These are phyloP conservation scores for Timandra comae DNA, from an alignment of 2,888 invertebrate species.

Conservation along the genomic window DNA sequence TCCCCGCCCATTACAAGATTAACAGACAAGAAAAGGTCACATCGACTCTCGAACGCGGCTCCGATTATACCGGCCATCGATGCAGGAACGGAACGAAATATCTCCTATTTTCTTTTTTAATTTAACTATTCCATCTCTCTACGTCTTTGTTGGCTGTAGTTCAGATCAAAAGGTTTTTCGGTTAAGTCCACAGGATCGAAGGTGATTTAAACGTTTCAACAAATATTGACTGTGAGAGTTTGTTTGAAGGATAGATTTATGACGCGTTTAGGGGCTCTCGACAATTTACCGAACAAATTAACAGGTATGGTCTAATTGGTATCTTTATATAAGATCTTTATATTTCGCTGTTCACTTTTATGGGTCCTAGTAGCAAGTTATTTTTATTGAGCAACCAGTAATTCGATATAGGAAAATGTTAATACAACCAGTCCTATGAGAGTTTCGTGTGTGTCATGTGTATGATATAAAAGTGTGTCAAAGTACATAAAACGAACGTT, in stretches of 20 bases:
- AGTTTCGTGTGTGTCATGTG: constrained; percentile 15
- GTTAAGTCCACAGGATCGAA: constrained; percentile 26
- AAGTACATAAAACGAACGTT: constrained; percentile 52
- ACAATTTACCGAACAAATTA: constrained; percentile 46
- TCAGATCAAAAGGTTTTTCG: constrained; percentile 46
- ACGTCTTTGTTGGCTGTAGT: constrained; percentile 45
- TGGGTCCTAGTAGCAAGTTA: constrained; percentile 2
- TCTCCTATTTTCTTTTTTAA: constrained; percentile 53
- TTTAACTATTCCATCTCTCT: constrained; percentile 52
- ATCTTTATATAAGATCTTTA: constrained; percentile 32
- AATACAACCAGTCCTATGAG: constrained; percentile 16
- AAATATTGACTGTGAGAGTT: constrained; percentile 52
- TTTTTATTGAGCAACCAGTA: constrained; percentile 1
- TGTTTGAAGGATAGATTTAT: constrained; percentile 51
- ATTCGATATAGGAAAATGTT: constrained; percentile 12
- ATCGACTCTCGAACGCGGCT: constrained; percentile 30
- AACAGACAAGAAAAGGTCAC: constrained; percentile 37
- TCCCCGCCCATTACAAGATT: constrained; percentile 29
- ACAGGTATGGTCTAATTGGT: constrained; percentile 44
- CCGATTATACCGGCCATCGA: constrained; percentile 33
- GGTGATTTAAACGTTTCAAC: constrained; percentile 32
- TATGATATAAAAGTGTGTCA: constrained; percentile 57
- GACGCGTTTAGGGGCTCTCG: constrained; percentile 38
- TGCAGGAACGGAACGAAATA: constrained; percentile 48
- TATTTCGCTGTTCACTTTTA: constrained; percentile 3